Conservation (phyloP, 2,113 vertebrate genomes). For the Pristiophorus japonicus region DNA sequence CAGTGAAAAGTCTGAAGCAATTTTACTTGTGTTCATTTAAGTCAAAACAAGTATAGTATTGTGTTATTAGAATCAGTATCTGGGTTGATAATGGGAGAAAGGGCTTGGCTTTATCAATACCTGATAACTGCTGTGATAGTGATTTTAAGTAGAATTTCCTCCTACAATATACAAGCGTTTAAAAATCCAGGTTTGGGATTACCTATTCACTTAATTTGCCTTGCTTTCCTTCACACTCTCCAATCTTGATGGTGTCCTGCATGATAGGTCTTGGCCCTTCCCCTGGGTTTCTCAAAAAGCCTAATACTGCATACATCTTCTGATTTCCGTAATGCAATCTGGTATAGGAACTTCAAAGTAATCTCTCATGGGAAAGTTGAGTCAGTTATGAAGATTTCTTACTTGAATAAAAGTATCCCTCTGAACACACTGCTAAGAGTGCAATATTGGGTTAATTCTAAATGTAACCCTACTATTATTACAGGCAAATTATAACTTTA, state of each 20-base stretch:
- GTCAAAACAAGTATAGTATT: not conserved
- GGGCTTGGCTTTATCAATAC: not conserved
- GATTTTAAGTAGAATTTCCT: not conserved
- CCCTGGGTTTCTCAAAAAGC: not conserved
- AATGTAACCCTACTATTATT: not conserved
- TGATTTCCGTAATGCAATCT: not conserved
- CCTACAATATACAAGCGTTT: not conserved
- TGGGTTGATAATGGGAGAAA: not conserved
- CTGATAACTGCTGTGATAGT: not conserved
- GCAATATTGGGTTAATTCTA: constrained; percentile 4
- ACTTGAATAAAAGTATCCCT: constrained; percentile 1
- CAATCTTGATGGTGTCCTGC: not conserved
- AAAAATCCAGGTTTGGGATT: not conserved
- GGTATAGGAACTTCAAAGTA: not conserved
- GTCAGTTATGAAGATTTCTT: not conserved
- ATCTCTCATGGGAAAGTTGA: not conserved
- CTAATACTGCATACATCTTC: not conserved
- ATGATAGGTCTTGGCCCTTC: not conserved
- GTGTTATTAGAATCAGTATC: not conserved
- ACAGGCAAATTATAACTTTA: not conserved
- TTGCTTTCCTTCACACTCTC: not conserved
- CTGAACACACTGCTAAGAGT: not conserved
- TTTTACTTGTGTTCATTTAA: not conserved
- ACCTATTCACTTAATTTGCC: not conserved
- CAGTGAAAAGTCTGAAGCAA: not conserved